Base-by-base conservation (phyloP, 2,888 invertebrate genomes). In the Platynereis dumerilii region DNA sequence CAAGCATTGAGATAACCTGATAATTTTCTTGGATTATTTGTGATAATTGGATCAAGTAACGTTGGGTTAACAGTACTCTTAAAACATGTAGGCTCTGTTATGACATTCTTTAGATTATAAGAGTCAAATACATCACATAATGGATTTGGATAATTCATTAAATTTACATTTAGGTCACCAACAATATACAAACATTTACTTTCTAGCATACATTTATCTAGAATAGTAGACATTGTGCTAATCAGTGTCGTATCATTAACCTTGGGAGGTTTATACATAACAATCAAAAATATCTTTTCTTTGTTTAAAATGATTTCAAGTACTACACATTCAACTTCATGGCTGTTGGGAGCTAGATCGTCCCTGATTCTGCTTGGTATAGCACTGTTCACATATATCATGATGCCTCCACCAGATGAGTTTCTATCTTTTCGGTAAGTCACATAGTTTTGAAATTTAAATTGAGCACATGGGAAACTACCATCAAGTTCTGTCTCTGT, bases 391-490 rank as follows among this genome's bases (percentile, higher is more conserved):
- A 48, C 48, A 7, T 22, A 48, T n/a, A 48, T 22, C 22, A 48
- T 3, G n/a, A 48, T 5, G 48, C 48, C 48, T 48, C 48, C 48
- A 48, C 20, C n/a, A 20, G 7, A 22, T 3, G 10, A 48, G n/a
- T n/a, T 48, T 48, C 48, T 48, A n/a, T 48, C 48, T 48, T 48
- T 48, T 48, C 48, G 5, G 22, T 48, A 48, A 5, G 17, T 48
- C n/a, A 20, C 22, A 22, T 10, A 48, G 48, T 22, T 22, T 20
- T 48, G 7, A 5, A n/a, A 5, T 48, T n/a, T 22, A 48, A 48
- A 48, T 48, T 20, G 22, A n/a, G 7, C 20, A 22, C 3, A 5
- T 12, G n/a, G n/a, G 17, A 20, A 48, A n/a, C 22, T n/a, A 7
- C 5, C 17, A n/a, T 48, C 48, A 3, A 48, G n/a, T 22, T 48